These are phyloP conservation scores for Chaetogeoica ovagalla DNA, from an alignment of 2,888 invertebrate genomes.

Conservation along the genomic window DNA sequence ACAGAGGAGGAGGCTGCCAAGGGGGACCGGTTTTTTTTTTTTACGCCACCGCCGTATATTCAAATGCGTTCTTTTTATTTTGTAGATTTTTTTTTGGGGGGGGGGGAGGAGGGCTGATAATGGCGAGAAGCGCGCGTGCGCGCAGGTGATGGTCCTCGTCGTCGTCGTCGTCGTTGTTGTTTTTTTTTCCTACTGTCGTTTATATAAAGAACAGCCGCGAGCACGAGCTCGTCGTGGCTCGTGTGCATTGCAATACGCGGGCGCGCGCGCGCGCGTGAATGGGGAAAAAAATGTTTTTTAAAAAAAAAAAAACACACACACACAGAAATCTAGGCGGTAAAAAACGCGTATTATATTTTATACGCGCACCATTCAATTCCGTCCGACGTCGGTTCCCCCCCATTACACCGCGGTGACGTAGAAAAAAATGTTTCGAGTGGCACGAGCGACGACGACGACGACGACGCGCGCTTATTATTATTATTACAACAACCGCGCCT, in stretches of 20 bases:
- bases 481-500: too few species aligned
- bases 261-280: slow-evolving; percentile 1
- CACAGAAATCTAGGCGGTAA: slow-evolving; percentile 45
- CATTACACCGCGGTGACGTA: not conserved
- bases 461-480: not conserved
- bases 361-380: slow-evolving; percentile 40
- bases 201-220: slow-evolving; percentile 25
- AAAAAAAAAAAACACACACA: slow-evolving; percentile 23
- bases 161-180: too few species aligned
- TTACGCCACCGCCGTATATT: too few species aligned
- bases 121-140: not conserved
- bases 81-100: too few species aligned
- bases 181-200: slow-evolving; percentile 34
- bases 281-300: slow-evolving; percentile 24
- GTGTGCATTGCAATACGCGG: not conserved
- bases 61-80: too few species aligned
- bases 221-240: slow-evolving; percentile 43
- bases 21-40: too few species aligned
- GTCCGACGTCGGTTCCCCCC: not conserved
- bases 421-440: slow-evolving; percentile 37
- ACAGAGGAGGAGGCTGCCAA: too few species aligned
- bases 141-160: slow-evolving; percentile 33
- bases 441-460: slow-evolving; percentile 48
- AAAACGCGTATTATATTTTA: slow-evolving; percentile 34
- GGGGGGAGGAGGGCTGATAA: too few species aligned